A percentile compares a stretch with the other conserved stretches of the same genome.
Conservation (phyloP, 92 coral and sea anemone genomes). For the Epizoanthus stellaris region DNA sequence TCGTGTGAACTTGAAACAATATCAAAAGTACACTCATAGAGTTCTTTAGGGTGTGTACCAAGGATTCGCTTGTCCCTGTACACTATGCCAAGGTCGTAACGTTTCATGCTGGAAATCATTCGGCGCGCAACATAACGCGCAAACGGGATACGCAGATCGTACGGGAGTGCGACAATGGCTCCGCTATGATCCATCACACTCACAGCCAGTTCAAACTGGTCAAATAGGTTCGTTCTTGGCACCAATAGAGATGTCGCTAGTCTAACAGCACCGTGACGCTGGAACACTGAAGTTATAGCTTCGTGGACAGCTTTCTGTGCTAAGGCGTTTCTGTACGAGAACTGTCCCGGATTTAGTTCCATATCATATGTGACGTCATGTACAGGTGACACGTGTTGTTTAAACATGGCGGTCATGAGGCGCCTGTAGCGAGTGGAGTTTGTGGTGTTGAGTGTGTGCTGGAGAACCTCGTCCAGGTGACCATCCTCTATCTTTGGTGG, state of each 20-base stretch:
- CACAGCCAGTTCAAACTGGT: slow-evolving; percentile 78
- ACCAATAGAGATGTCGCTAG: slow-evolving; percentile 81
- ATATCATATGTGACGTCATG: slow-evolving; percentile 89
- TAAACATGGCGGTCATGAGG: slow-evolving; percentile 84
- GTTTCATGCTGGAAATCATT: slow-evolving; percentile 73
- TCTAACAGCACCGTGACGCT: slow-evolving; percentile 86
- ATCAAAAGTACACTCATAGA: slow-evolving; percentile 91
- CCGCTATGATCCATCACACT: slow-evolving; percentile 95
- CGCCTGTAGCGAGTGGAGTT: slow-evolving; percentile 94
- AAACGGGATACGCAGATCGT: slow-evolving; percentile 88
- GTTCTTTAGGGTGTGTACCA: slow-evolving; percentile 90
- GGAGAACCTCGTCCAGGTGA: slow-evolving; percentile 90
- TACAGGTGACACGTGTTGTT: slow-evolving; percentile 78
- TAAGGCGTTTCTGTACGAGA: slow-evolving; percentile 65
- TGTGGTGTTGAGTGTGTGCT: slow-evolving; percentile 90
- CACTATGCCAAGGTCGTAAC: slow-evolving; percentile 90
- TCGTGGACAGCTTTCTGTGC: slow-evolving; percentile 89
- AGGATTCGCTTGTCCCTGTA: slow-evolving; percentile 85
- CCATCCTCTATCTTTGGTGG: slow-evolving; percentile 98
- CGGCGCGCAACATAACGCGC: slow-evolving; percentile 90
- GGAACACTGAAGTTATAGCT: slow-evolving; percentile 70
- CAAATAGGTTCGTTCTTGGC: slow-evolving; percentile 79
- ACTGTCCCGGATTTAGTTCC: slow-evolving; percentile 67
- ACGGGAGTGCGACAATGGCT: slow-evolving; percentile 84
- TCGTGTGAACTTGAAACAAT: slow-evolving; percentile 85